Conservation (phyloP, 2,888 invertebrate genomes). For the Ophion ellenae region DNA sequence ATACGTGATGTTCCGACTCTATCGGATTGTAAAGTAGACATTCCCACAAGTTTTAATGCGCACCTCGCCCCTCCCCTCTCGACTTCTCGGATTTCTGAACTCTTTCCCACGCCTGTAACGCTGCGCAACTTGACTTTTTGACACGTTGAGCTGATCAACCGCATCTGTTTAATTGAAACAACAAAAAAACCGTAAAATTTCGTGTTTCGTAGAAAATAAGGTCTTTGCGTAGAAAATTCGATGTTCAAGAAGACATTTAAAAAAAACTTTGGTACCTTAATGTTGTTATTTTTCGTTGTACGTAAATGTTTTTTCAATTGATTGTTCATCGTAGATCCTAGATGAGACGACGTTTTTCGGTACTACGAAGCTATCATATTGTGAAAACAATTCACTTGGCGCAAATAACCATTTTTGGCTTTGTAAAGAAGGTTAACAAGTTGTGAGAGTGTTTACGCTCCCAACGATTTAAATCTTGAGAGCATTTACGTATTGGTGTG, state of each 20-base stretch:
- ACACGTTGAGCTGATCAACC: not conserved
- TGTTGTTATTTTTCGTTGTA: too few relatives aligned
- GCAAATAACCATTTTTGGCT: not conserved
- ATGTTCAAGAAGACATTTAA: too few relatives aligned
- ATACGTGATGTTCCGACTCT: slow-evolving; percentile 19
- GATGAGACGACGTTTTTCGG: too few relatives aligned
- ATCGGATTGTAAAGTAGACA: not conserved
- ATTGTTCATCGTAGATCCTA: too few relatives aligned
- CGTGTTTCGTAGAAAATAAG: not conserved
- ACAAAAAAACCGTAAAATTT: not conserved
- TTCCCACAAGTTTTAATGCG: not conserved
- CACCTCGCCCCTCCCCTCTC: not conserved
- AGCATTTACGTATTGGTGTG: slow-evolving; percentile 36
- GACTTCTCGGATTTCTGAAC: not conserved
- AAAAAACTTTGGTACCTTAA: too few relatives aligned
- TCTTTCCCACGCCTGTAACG: not conserved
- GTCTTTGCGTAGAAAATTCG: not conserved
- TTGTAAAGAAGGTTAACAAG: not conserved
- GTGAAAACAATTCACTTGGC: not conserved
- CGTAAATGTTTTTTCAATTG: too few relatives aligned
- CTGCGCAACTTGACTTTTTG: not conserved
- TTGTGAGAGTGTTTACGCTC: not conserved
- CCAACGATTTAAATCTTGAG: not conserved
- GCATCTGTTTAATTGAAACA: not conserved
- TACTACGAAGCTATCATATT: too few relatives aligned